These are phyloP conservation scores for Salticus scenicus DNA, from an alignment of 2,888 invertebrate genomes.

Conservation along the genomic window DNA sequence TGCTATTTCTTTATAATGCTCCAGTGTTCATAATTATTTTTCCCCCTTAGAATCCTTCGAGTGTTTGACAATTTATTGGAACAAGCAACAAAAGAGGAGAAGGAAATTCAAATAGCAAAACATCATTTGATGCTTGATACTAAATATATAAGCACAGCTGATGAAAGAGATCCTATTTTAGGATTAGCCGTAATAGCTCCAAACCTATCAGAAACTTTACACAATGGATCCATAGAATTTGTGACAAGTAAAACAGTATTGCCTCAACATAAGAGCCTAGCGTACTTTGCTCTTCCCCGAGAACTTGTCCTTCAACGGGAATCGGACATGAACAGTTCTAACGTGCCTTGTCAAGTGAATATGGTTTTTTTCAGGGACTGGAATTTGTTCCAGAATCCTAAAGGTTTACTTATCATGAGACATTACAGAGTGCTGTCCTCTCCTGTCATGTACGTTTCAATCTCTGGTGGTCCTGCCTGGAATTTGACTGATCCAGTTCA, in stretches of 20 bases:
- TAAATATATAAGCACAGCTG: background rate
- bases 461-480: constrained; percentile 58
- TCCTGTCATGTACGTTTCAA: constrained; percentile 36
- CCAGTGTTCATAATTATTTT: no score
- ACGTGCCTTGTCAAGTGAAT: constrained; percentile 27
- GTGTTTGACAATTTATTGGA: constrained; percentile 32
- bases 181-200: constrained; percentile 17
- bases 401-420: constrained; percentile 21
- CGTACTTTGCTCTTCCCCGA: constrained; percentile 38
- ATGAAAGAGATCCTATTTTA: constrained; percentile 11
- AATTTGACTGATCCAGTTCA: constrained; percentile 33
- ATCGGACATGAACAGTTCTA: background rate
- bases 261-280: constrained; percentile 8
- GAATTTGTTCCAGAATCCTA: constrained; percentile 40
- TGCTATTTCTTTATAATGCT: no score
- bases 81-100: background rate
- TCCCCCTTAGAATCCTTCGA: constrained; percentile 29
- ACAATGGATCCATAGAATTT: constrained; percentile 22
- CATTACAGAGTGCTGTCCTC: constrained; percentile 33
- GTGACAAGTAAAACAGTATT: background rate
- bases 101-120: constrained; percentile 32
- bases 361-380: constrained; percentile 51
- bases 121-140: constrained; percentile 21
- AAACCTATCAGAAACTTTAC: background rate
- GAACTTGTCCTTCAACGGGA: constrained; percentile 38